Percentiles rank a stretch among this genome's conserved stretches.
Evolutionary conservation across 2,888 invertebrate genomes (phyloP).

Genomic region (Drosophila koepferae): DNA sequence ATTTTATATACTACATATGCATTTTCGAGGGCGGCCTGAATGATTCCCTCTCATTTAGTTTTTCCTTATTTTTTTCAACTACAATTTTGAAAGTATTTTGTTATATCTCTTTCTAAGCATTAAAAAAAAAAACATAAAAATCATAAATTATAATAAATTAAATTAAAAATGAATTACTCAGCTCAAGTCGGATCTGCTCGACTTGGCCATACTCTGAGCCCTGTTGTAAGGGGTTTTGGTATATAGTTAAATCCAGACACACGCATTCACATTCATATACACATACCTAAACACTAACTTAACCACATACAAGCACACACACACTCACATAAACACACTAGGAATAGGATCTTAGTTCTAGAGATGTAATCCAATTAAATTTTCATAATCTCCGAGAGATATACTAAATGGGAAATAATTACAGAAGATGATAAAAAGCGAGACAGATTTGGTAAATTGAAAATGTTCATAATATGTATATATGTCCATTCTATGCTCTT

Average conservation of each 20-base stretch:
- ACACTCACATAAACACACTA: neutral
- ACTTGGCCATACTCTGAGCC: neutral
- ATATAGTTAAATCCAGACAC: neutral
- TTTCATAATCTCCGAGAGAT: neutral
- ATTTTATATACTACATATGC: neutral
- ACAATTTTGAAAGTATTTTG: neutral
- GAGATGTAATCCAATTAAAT: neutral
- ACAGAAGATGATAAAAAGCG: neutral
- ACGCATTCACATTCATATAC: neutral
- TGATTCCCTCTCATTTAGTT: neutral
- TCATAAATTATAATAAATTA: neutral
- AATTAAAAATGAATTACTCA: neutral
- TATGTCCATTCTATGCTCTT: neutral
- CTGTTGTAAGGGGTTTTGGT: neutral
- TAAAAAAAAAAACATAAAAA: neutral
- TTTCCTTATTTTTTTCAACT: neutral
- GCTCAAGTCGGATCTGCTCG: neutral
- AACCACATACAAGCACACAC: neutral
- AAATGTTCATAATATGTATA: neutral
- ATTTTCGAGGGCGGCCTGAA: neutral
- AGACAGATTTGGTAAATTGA: neutral
- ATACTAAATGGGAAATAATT: neutral
- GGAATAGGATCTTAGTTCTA: neutral
- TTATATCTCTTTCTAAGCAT: neutral
- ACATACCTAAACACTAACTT: neutral